Conservation (phyloP, 2,113 vertebrate species). For the Osmerus eperlanus region DNA sequence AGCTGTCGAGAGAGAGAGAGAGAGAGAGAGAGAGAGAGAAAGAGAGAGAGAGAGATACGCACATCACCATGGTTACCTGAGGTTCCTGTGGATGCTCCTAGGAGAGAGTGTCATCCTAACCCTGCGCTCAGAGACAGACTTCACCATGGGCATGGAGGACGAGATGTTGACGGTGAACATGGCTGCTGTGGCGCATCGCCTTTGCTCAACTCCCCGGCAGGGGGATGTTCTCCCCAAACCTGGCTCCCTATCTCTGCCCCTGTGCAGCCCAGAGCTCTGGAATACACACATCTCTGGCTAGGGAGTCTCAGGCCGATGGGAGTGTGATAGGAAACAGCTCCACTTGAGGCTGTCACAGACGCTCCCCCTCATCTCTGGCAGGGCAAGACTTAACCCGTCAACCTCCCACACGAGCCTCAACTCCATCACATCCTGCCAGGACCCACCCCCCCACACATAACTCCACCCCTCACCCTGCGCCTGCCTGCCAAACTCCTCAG, state of each 20-base stretch:
- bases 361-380: conserved; percentile 38
- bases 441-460: neutral
- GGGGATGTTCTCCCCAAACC: conserved; percentile 9
- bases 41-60: neutral
- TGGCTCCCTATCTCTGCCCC: conserved; percentile 35
- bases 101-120: conserved; percentile 52
- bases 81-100: conserved; percentile 53
- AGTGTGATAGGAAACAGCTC: conserved; percentile 70
- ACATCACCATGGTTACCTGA: conserved; percentile 57
- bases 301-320: conserved; percentile 56
- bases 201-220: conserved; percentile 13
- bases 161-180: conserved; percentile 81
- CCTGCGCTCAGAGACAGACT: conserved; percentile 50
- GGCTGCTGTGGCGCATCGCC: conserved; percentile 22
- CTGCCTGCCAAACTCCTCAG: neutral
- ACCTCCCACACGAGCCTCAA: conserved; percentile 29
- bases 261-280: conserved; percentile 33
- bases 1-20: neutral
- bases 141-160: conserved; percentile 70
- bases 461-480: neutral
- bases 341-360: conserved; percentile 57
- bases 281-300: conserved; percentile 20
- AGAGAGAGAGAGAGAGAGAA: neutral
- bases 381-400: conserved; percentile 62
- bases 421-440: neutral